A percentile compares a stretch with the other conserved stretches of the same genome.
phyloP scores from a whole-genome alignment of 2,113 vertebrate genomes.

The Lathamus discolor region DNA sequence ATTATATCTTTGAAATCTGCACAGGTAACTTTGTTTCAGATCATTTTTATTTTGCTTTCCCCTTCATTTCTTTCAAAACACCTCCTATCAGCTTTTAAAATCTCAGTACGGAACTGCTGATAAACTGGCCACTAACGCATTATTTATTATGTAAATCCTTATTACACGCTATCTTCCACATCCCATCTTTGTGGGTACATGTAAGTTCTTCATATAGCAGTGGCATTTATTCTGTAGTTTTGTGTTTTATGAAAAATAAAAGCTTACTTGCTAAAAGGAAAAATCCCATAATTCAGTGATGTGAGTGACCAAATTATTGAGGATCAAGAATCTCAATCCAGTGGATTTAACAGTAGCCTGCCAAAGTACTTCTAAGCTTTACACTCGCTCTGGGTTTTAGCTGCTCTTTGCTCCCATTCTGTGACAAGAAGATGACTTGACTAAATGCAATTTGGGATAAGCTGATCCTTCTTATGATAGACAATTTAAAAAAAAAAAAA shows the following conservation, averaged over 20 bases:
- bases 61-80: neutral
- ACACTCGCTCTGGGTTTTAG: neutral
- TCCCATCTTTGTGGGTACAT: neutral
- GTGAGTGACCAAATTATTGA: neutral
- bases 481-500: neutral
- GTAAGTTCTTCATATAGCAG: neutral
- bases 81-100: neutral
- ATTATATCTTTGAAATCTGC: neutral
- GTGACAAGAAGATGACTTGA: neutral
- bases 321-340: neutral
- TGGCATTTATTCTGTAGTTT: neutral
- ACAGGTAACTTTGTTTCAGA: neutral
- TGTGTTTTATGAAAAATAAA: neutral
- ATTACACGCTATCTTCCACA: neutral
- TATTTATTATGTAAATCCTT: slow-evolving; percentile 22
- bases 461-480: neutral
- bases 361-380: neutral
- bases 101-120: neutral
- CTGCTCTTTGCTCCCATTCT: neutral
- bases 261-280: neutral
- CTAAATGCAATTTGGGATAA: neutral
- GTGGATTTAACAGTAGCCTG: neutral
- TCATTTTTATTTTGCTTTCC: neutral
- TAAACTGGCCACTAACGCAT: neutral
- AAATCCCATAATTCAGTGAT: neutral